Evolutionary conservation across 2,888 invertebrate species (phyloP).

Genomic region (Cartodere bifasciata): DNA sequence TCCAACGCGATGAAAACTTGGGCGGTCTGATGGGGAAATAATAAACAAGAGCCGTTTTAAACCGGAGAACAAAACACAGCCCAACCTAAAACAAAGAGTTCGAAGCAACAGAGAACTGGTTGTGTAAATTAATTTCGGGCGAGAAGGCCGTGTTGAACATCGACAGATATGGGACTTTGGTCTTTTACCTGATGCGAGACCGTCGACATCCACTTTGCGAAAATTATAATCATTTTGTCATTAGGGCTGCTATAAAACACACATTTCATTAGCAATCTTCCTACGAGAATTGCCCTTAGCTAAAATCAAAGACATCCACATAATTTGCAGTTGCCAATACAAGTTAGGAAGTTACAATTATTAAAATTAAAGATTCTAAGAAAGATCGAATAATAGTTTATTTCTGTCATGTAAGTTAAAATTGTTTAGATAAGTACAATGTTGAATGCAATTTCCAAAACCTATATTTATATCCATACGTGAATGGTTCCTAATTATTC

Average conservation of each 20-base stretch:
- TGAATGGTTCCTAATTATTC: no score
- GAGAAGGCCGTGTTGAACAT: conserved; percentile 20
- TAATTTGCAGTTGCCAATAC: no score
- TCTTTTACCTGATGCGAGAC: conserved; percentile 14
- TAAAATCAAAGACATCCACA: no score
- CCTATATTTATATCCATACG: no score
- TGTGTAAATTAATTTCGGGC: conserved; percentile 36
- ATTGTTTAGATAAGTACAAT: no score
- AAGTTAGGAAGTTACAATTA: no score
- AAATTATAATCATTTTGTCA: conserved; percentile 31
- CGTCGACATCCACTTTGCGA: conserved; percentile 22
- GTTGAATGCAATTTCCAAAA: no score
- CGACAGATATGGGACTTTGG: conserved; percentile 18
- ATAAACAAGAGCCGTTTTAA: conserved; percentile 35
- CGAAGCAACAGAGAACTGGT: conserved; percentile 28
- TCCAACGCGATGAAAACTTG: conserved; percentile 16
- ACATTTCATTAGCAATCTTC: conserved; percentile 24
- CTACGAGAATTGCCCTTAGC: no score
- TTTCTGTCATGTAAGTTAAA: no score
- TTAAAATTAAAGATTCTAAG: no score
- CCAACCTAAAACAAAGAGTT: conserved; percentile 33
- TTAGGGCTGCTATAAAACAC: conserved; percentile 26
- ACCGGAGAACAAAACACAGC: conserved; percentile 31
- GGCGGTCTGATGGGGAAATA: conserved; percentile 28
- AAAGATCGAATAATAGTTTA: no score